These are phyloP conservation scores for Thaumetopoea pityocampa DNA, from an alignment of 1,140 invertebrate species.

Conservation along the genomic window DNA sequence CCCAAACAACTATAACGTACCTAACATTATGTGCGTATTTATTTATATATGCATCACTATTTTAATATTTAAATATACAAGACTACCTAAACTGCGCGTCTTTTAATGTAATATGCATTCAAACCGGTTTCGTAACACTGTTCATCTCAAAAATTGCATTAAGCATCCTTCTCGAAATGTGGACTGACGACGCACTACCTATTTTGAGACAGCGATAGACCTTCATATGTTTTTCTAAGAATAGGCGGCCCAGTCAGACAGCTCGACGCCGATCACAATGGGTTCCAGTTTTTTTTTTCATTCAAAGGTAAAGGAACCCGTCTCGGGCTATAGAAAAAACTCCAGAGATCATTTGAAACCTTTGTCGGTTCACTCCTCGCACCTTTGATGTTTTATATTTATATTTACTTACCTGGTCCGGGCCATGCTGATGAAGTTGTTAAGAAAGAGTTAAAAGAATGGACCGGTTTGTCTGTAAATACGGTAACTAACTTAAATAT, in stretches of 20 bases:
- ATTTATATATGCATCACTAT: too few species aligned
- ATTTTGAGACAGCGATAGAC: constrained; percentile 11
- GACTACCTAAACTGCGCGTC: too few species aligned
- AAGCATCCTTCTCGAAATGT: too few species aligned
- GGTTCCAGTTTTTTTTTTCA: constrained; percentile 53
- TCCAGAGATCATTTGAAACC: constrained; percentile 52
- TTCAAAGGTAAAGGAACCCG: constrained; percentile 40
- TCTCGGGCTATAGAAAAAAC: constrained; percentile 51
- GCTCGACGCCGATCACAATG: constrained; percentile 69
- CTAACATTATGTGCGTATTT: too few species aligned
- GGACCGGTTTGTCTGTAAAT: constrained; percentile 8
- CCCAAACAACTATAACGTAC: too few species aligned
- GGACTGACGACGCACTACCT: too few species aligned
- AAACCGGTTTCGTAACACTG: too few species aligned
- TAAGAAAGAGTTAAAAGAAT: constrained; percentile 32
- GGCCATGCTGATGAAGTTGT: constrained; percentile 30
- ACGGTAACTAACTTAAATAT: background rate
- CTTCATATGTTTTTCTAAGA: constrained; percentile 44
- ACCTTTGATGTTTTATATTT: constrained; percentile 61
- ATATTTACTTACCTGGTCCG: constrained; percentile 40
- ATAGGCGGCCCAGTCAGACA: constrained; percentile 56
- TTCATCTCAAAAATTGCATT: too few species aligned
- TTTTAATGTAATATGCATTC: too few species aligned
- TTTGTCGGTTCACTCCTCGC: constrained; percentile 39
- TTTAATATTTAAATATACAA: too few species aligned